Percentiles rank a stretch among this genome's conserved stretches.
Conservation (phyloP, 2,113 vertebrate genomes). For the Channa argus region DNA sequence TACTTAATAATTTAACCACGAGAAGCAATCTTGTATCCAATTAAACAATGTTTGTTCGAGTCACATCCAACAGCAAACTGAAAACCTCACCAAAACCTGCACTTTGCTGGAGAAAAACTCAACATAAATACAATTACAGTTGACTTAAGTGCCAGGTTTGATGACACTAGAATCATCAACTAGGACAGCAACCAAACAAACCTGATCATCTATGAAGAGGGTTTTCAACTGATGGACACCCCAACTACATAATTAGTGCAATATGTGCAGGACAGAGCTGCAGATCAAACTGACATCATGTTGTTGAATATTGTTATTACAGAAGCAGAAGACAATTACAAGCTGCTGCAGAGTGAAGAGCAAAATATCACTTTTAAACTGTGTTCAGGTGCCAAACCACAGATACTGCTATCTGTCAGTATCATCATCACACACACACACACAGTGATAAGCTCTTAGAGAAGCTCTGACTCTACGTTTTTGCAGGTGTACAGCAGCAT, state of each 20-base stretch:
- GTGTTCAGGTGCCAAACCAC: slow-evolving; percentile 63
- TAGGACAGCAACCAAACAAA: neutral
- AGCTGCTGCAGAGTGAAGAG: slow-evolving; percentile 31
- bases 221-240: neutral
- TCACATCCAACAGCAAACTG: too few species aligned
- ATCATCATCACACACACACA: slow-evolving; percentile 7
- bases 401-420: slow-evolving; percentile 45
- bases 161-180: too few species aligned
- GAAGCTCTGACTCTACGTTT: slow-evolving; percentile 27
- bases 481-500: slow-evolving; percentile 48
- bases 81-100: too few species aligned
- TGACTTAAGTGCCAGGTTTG: neutral
- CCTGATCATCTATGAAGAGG: too few species aligned
- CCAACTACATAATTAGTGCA: neutral
- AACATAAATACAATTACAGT: neutral
- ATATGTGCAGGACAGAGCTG: slow-evolving; percentile 10
- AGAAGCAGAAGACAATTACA: slow-evolving; percentile 29
- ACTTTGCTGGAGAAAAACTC: too few species aligned
- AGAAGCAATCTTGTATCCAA: too few species aligned
- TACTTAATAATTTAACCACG: too few species aligned
- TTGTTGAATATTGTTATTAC: slow-evolving; percentile 35
- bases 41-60: too few species aligned
- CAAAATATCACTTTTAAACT: slow-evolving; percentile 38
- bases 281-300: slow-evolving; percentile 11
- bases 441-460: slow-evolving; percentile 32